Evolutionary conservation across 2,797 vertebrate species (phyloP).

Genomic region (Corythornis leucogaster): DNA sequence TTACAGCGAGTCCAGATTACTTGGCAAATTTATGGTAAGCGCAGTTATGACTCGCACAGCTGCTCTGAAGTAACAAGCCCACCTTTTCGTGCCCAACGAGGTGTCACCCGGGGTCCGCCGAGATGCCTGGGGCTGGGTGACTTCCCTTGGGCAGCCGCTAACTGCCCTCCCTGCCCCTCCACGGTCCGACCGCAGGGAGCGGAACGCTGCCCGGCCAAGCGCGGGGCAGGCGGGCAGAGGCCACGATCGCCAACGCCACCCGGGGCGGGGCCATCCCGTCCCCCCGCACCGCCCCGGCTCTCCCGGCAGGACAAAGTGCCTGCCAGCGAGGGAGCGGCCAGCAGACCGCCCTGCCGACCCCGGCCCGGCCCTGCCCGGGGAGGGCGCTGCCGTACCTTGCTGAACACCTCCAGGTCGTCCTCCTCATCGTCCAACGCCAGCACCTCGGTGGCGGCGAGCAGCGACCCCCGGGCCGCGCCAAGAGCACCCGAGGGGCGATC

Average conservation of each 20-base stretch:
- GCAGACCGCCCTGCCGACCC: background rate
- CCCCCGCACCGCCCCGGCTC: background rate
- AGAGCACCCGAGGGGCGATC: background rate
- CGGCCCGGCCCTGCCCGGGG: background rate
- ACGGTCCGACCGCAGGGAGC: background rate
- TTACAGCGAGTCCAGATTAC: background rate
- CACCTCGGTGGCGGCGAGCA: constrained; percentile 73
- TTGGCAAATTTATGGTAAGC: background rate
- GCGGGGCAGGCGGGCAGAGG: background rate
- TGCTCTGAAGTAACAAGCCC: background rate
- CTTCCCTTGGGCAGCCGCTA: background rate
- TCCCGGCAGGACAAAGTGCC: background rate
- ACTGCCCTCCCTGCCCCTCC: background rate
- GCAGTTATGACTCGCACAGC: rapidly evolving
- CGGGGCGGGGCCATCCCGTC: background rate
- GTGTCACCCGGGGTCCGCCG: background rate
- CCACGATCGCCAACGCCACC: background rate
- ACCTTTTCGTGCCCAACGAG: no score
- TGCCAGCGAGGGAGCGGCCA: background rate
- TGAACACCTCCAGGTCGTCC: constrained; percentile 95
- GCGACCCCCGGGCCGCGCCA: background rate
- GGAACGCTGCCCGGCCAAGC: background rate
- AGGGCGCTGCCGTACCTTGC: constrained; percentile 83
- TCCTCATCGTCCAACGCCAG: constrained; percentile 91
- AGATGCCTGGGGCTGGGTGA: background rate